Base-by-base conservation (phyloP, 2,888 invertebrate species). In the Zaprionus bogoriensis region DNA sequence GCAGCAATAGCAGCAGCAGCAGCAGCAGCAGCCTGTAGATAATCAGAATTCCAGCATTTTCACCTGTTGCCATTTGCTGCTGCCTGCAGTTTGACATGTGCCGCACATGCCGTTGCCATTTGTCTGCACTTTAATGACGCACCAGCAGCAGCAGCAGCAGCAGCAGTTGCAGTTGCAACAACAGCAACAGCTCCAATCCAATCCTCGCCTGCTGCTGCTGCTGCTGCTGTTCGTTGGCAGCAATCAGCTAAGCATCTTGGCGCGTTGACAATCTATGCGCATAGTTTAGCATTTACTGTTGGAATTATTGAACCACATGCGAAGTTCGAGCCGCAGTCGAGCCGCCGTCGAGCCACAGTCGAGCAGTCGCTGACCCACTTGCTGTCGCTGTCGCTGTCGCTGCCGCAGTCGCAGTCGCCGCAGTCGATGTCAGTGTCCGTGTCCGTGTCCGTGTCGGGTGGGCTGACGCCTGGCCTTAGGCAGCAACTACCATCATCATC, bases 71-170 rank as follows among this genome's bases (percentile, higher is more conserved):
- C 76, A 68, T 85, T 86, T 76, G 74, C 61, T 74, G 65, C 67
- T 67, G 74, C 58, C 54, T 87, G 74, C 74, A 80, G 77, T 61
- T 75, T 87, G 87, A 88, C 87, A 87, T 87, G 88, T 88, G 87
- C 87, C 88, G 82, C 88, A 87, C 84, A 87, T 87, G 88, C 87
- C 88, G 79, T 78, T 81, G 87, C 82, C 87, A 87, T 83, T 83
- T 83, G 87, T 87, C 82, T 85, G 85, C 82, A 83, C 82, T 83
- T 81, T 83, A 83, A 83, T 83, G 82, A 87, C 87, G 87, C 87
- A 80, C 83, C 81, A 74, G 77, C 46, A 60, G 51, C 68, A 62
- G 17, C 67, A 46, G 32, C 58, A 59, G 41, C 63, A 47, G 51
- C 72, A 72, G 48, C 62, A 47, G 42, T 61, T 58, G 30, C 54